A percentile compares a stretch with the other conserved stretches of the same genome.
Evolutionary conservation across 2,113 vertebrate genomes (phyloP).

Genomic region (Atrichornis clamosus): DNA sequence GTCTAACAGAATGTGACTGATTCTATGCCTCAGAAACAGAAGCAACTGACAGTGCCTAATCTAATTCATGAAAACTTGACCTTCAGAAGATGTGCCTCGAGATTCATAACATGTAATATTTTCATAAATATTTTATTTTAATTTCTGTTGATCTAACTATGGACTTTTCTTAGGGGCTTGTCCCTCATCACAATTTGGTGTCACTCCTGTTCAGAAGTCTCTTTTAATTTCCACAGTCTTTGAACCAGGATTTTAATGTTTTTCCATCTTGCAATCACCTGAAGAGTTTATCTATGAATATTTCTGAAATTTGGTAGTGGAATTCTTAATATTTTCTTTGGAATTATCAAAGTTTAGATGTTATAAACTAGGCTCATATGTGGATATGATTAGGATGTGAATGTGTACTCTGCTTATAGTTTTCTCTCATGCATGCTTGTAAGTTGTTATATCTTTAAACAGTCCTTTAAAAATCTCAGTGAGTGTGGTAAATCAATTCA

Average conservation of each 20-base stretch:
- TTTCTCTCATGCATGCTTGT: background rate
- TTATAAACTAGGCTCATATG: background rate
- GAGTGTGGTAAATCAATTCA: background rate
- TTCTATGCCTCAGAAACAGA: constrained; percentile 20
- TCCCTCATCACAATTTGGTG: background rate
- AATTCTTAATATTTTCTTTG: background rate
- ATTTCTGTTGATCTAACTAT: background rate
- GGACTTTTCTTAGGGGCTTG: background rate
- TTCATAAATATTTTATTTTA: background rate
- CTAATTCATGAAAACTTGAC: constrained; percentile 49
- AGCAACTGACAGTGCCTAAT: constrained; percentile 47
- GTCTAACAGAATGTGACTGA: constrained; percentile 43
- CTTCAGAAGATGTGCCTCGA: constrained; percentile 35
- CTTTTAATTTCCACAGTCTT: background rate
- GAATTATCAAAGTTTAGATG: background rate
- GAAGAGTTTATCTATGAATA: background rate
- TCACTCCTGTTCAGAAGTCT: background rate
- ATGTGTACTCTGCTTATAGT: background rate
- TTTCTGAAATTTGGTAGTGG: background rate
- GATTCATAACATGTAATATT: background rate
- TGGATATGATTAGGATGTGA: background rate
- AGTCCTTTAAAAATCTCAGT: background rate
- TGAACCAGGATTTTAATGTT: background rate
- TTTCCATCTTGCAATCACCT: background rate
- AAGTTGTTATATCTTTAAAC: background rate